Percentiles rank a stretch among this genome's conserved stretches.
Conservation (phyloP, 2,888 invertebrate species). For the Sicus ferrugineus region DNA sequence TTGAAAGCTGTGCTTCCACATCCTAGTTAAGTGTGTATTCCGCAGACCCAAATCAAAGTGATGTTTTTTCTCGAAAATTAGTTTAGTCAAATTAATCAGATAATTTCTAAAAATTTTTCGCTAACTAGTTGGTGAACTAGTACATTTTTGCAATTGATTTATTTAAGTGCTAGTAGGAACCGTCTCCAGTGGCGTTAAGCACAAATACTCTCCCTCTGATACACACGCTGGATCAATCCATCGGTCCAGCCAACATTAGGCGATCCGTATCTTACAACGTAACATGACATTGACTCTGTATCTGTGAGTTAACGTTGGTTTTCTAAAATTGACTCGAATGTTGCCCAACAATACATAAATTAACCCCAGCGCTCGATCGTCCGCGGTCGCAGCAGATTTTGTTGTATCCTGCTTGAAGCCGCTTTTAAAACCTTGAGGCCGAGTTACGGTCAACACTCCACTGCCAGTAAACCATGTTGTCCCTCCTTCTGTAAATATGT, state of each 20-base stretch:
- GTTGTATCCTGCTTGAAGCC: constrained; percentile 33
- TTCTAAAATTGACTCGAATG: background rate
- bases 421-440: constrained; percentile 21
- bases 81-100: too few species aligned
- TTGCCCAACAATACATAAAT: background rate
- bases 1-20: too few species aligned
- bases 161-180: too few species aligned
- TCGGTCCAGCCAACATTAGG: background rate
- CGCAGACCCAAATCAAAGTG: too few species aligned
- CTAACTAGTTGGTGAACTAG: too few species aligned
- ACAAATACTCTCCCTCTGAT: background rate
- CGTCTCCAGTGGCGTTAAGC: too few species aligned
- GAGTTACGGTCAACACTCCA: constrained; percentile 23
- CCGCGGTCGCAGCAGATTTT: too few species aligned
- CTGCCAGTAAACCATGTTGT: constrained; percentile 56
- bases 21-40: too few species aligned
- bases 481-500: constrained; percentile 54
- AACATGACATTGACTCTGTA: background rate
- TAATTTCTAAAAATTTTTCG: too few species aligned
- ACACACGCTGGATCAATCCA: background rate
- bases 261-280: background rate
- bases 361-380: too few species aligned
- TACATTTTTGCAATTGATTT: too few species aligned
- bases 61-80: too few species aligned
- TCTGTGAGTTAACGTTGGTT: constrained; percentile 18